These are phyloP conservation scores for western clawed frog (Xenopus tropicalis) DNA, from an alignment of 2,113 vertebrate genomes.

Conservation along the genomic window UCB_Xtro_10.0 CM004443.2:200628001-200628500, in stretches of 20 bases:
- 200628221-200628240: slow-evolving; percentile 43
- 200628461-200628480: background rate
- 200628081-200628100: slow-evolving; percentile 64
- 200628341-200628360: too few relatives aligned
- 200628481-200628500: slow-evolving; percentile 4
- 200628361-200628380: too few relatives aligned
- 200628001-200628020: slow-evolving; percentile 59
- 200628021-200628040: slow-evolving; percentile 67
- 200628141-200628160: slow-evolving; percentile 57
- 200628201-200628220: slow-evolving; percentile 35
- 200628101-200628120: slow-evolving; percentile 34
- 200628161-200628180: slow-evolving; percentile 45
- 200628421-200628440: background rate
- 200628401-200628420: slow-evolving; percentile 51
- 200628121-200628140: slow-evolving; percentile 47
- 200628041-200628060: slow-evolving; percentile 61
- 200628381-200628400: slow-evolving; percentile 47
- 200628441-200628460: too few relatives aligned
- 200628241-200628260: slow-evolving; percentile 39
- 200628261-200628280: too few relatives aligned
- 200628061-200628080: slow-evolving; percentile 70
- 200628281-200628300: too few relatives aligned
- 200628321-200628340: too few relatives aligned
- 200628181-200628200: slow-evolving; percentile 48
- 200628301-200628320: too few relatives aligned